Percentiles rank a stretch among this genome's conserved stretches.
Conservation (phyloP, 2,888 invertebrate genomes). For the Mallateleia sp. region DNA sequence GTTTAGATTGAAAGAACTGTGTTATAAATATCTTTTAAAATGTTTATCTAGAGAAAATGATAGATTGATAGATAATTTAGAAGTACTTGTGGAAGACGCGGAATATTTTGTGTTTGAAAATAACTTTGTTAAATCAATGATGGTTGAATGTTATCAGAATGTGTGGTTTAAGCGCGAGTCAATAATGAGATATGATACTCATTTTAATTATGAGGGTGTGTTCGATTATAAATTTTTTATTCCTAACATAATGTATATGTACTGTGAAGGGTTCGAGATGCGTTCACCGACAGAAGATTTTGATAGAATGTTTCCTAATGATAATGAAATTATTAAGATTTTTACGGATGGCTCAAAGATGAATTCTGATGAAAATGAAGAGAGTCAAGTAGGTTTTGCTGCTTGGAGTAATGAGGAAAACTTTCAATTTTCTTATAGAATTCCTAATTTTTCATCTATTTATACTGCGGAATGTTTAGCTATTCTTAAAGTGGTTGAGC, state of each 20-base stretch:
- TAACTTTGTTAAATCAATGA: constrained; percentile 45
- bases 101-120: constrained; percentile 24
- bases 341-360: constrained; percentile 53
- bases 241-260: no score
- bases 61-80: constrained; percentile 14
- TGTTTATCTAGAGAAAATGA: constrained; percentile 17
- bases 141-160: constrained; percentile 34
- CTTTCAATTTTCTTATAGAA: background rate
- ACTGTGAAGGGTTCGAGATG: no score
- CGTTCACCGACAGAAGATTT: constrained; percentile 6
- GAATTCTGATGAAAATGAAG: background rate
- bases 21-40: constrained; percentile 46
- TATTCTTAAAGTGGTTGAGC: no score
- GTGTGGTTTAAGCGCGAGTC: constrained; percentile 16
- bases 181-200: background rate
- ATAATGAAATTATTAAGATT: background rate
- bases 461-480: constrained; percentile 70
- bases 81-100: background rate
- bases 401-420: constrained; percentile 11
- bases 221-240: background rate
- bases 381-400: constrained; percentile 26
- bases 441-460: constrained; percentile 46
- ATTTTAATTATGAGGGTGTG: constrained; percentile 15
- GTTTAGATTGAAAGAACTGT: constrained; percentile 31
- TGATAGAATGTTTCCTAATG: constrained; percentile 10